Base-by-base conservation (phyloP, 2,888 invertebrate species). In the Leptura quadrifasciata region DNA sequence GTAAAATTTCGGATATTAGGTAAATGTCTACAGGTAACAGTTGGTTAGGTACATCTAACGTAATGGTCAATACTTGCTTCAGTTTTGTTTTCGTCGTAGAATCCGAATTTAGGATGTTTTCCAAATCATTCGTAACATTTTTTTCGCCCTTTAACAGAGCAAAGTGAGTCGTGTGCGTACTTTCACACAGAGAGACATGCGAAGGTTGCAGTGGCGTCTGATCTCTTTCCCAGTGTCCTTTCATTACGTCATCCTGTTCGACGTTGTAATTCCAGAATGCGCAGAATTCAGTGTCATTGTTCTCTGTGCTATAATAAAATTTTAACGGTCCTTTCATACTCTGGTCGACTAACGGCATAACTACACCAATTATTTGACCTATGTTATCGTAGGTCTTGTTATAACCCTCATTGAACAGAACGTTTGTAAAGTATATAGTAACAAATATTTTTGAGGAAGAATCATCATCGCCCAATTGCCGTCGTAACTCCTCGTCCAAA, bases 1-100 rank as follows among this genome's bases (percentile, higher is more conserved):
- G 55, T 9, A 85, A 69, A 68, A 85, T 85, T 75, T 81, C 67
- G 5, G 84, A 81, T 57, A 85, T 82, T 10, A 84, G 77, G 35
- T 76, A 82, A 61, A 86, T 82, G 74, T 85, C 85, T 10, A 80
- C 61, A 2, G 84, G 73, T 4, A 75, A n/a, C 6, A 85, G 72
- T 58, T 61, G 65, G 0, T 73, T 18, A 10, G 57, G 68, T 52
- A 65, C 61, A 10, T 68, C 61, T 20, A 20, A 9, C 8, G 76
- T 75, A 20, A 82, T 79, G 3, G 31, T 10, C 10, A 76, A 15
- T 10, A 83, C 76, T 60, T 76, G 70, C 18, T 52, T 61, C 12
- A 82, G 71, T 67, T 80, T 82, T 47, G 79, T 76, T 12, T 52
- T 27, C 2, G 47, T 57, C 1, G 77, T 78, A 3, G 73, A 60